These are phyloP conservation scores for Acleris laterana DNA, from an alignment of 2,888 invertebrate genomes.

Conservation along the genomic window DNA sequence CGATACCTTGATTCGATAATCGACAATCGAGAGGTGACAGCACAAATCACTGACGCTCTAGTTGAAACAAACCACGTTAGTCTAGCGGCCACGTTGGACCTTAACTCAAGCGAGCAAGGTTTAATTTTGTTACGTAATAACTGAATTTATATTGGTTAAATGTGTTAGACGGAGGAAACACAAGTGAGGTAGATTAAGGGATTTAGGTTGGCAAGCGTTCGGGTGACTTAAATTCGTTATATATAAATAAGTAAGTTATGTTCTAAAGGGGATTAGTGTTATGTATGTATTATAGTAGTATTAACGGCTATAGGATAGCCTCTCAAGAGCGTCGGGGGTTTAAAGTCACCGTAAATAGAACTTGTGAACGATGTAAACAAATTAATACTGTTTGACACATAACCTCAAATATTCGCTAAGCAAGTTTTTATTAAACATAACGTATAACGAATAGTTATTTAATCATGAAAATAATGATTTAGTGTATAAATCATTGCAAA, in stretches of 20 bases:
- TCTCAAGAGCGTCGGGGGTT: no score
- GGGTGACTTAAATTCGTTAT: slow-evolving; percentile 49
- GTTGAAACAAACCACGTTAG: slow-evolving; percentile 46
- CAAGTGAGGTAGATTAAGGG: slow-evolving; percentile 57
- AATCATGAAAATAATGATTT: no score
- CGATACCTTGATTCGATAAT: slow-evolving; percentile 55
- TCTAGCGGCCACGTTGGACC: slow-evolving; percentile 39
- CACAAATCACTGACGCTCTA: slow-evolving; percentile 62
- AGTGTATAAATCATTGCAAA: no score
- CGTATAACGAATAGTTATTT: no score
- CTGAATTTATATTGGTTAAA: slow-evolving; percentile 51
- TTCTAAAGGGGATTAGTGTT: slow-evolving; percentile 9
- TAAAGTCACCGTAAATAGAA: no score
- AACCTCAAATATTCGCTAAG: no score
- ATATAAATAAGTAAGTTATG: slow-evolving; percentile 39
- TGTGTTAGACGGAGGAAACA: slow-evolving; percentile 54
- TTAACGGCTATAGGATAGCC: neutral
- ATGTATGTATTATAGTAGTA: neutral
- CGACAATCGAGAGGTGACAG: slow-evolving; percentile 58
- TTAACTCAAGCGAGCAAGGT: slow-evolving; percentile 34
- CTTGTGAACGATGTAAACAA: no score
- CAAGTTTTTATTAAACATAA: no score
- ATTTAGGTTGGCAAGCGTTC: slow-evolving; percentile 57
- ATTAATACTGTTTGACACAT: no score
- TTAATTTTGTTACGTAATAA: slow-evolving; percentile 38